Evolutionary conservation across 1,140 invertebrate genomes (phyloP), one percentile per base, ranked within the genome.

Genomic region (fruit fly (Drosophila melanogaster)): DNA sequence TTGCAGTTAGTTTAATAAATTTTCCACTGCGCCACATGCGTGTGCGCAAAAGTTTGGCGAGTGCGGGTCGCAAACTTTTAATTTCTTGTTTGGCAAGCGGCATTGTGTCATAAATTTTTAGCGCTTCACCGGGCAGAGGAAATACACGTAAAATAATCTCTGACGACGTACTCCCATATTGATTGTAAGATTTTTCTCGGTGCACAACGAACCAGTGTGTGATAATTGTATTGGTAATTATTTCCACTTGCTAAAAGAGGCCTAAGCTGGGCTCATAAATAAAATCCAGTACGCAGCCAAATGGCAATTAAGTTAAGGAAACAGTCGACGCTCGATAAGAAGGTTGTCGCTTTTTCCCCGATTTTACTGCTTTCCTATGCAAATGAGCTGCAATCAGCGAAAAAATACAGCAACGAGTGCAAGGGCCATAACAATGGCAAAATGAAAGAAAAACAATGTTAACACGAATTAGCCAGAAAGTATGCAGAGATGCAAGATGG

Each of bases 1-100:
- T 86, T 86, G 81, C 77, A 78, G 81, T 85, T 77, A 72, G 77
- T 80, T 85, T 85, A 85, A 85, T 81, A 86, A 80, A 85, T 85
- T 84, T 74, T 73, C 40, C 59, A 70, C 55, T 80, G 81, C 81
- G 53, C 61, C 64, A 77, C 77, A 85, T 85, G 76, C 77, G 79
- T 83, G 75, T 62, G 71, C 72, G 72, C 47, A 86, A 70, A 85
- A 84, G 74, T 78, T 79, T 81, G 74, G 55, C 57, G 46, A 65
- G 79, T 83, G 67, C 69, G 62, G 74, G 79, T 83, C 75, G 76
- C 50, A 84, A 84, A 84, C 54, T 85, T 85, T 85, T 81, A 85
- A 85, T 85, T 85, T 86, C 81, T 86, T 85, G 81, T 81, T 85
- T 85, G 81, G 81, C 77, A 85, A 76, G 73, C 61, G 64, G 55